Evolutionary conservation across 2,113 vertebrate genomes (phyloP).

Genomic region (Brachyhypopomus gauderio): DNA sequence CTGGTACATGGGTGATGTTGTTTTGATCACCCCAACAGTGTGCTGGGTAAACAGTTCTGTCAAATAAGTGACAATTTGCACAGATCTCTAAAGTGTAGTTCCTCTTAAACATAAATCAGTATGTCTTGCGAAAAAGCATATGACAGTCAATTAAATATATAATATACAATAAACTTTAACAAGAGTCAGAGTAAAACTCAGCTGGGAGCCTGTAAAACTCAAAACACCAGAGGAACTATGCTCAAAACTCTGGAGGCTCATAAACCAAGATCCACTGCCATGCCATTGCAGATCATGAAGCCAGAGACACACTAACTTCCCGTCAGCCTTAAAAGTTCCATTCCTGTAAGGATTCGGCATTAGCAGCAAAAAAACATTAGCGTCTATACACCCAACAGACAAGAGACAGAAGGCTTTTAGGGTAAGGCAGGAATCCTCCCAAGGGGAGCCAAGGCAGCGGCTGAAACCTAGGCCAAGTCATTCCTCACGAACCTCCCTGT

Average conservation of each 20-base stretch:
- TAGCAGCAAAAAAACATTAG: constrained; percentile 14
- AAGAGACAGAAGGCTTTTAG: constrained; percentile 1
- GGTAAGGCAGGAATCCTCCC: background rate
- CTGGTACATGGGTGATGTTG: too few relatives aligned
- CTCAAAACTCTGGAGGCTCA: background rate
- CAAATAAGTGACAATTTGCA: too few relatives aligned
- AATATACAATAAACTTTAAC: constrained; percentile 1
- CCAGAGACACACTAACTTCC: background rate
- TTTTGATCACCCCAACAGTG: too few relatives aligned
- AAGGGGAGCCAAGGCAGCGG: background rate
- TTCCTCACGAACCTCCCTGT: constrained; percentile 45
- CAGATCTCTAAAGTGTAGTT: background rate
- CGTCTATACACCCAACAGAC: constrained; percentile 7
- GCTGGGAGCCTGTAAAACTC: background rate
- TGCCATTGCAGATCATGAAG: background rate
- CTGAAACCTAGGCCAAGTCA: constrained; percentile 28
- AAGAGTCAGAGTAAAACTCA: too few relatives aligned
- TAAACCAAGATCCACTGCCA: background rate
- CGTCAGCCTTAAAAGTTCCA: background rate
- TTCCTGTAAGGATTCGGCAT: background rate
- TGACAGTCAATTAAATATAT: background rate
- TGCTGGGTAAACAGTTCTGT: too few relatives aligned
- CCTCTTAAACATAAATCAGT: background rate
- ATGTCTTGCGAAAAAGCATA: background rate
- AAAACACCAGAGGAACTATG: background rate